Base-by-base conservation (phyloP, 2,113 vertebrate genomes). In the Columbina picui region DNA sequence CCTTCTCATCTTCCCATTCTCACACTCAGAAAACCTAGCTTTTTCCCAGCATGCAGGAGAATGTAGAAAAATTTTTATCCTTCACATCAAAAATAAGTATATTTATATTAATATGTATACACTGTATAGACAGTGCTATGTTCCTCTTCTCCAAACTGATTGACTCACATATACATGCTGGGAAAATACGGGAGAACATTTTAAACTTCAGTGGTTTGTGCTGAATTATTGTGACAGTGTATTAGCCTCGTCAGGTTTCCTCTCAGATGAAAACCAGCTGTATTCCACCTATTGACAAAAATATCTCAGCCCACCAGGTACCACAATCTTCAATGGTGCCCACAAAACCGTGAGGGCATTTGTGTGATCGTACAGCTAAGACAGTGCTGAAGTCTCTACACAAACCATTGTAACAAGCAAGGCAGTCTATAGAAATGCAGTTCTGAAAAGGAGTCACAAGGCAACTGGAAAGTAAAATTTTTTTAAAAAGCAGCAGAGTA, bases 381-480 rank as follows among this genome's bases (percentile, higher is more conserved):
- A 98, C 98, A 97, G 97, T 97, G 97, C 93, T 98, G 97, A 98
- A 98, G 98, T 98, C 94, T 95, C 96, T 98, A 97, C 98, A 98
- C 97, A 98, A 97, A 98, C 98, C 98, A 98, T 97, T 99, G 98
- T 98, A 97, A 98, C 98, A 96, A 98, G 96, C 92, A 90, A 97
- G 84, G 93, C 93, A 98, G 96, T 97, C 97, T 97, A 63, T 92
- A 95, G 97, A 98, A 98, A 97, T 92, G 97, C 71, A 67, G 96
- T 94, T 89, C 93, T 97, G 96, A 98, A 98, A 96, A 94, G 93
- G 94, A 97, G 94, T 95, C 91, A 96, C 94, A 91, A 50, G 94
- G 93, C 87, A 95, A 93, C 83, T 85, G 93, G 94, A 92, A 95
- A 84, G 52, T 49, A 73, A 90, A 93, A 92, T 89, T 49, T 8